Percentiles rank a stretch among this genome's conserved stretches.
These are phyloP conservation scores for Papilio glaucus DNA, from an alignment of 1,140 invertebrate genomes.

Conservation along the genomic window DNA sequence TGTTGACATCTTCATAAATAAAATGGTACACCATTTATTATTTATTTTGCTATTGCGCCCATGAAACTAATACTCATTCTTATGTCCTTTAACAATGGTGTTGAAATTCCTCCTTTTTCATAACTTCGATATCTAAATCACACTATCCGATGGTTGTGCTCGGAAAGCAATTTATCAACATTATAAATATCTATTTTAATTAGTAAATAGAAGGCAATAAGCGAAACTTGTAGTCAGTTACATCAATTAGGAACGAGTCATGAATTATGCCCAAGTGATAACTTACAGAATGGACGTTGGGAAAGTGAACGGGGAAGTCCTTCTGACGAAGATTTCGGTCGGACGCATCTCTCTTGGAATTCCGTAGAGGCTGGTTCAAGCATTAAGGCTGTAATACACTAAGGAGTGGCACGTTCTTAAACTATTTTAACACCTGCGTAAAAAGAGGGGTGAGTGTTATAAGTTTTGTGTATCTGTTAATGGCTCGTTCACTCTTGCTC, in stretches of 20 bases:
- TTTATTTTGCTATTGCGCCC: too few species aligned
- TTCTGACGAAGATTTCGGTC: slow-evolving; percentile 46
- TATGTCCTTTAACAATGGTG: neutral
- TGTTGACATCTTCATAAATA: too few species aligned
- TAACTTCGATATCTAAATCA: too few species aligned
- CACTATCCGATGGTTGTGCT: too few species aligned
- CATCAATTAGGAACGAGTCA: slow-evolving; percentile 53
- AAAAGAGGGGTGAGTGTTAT: too few species aligned
- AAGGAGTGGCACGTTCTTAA: neutral
- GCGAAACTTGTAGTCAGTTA: slow-evolving; percentile 35
- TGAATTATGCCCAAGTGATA: slow-evolving; percentile 59
- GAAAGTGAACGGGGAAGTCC: slow-evolving; percentile 43
- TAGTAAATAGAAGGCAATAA: slow-evolving; percentile 1
- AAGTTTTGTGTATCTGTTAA: too few species aligned
- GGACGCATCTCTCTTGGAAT: slow-evolving; percentile 39
- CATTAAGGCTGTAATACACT: slow-evolving; percentile 39
- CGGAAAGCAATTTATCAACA: too few species aligned
- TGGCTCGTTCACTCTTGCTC: too few species aligned
- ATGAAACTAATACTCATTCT: neutral
- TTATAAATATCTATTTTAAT: neutral
- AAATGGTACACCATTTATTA: too few species aligned
- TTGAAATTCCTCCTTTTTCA: too few species aligned
- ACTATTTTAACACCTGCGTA: too few species aligned
- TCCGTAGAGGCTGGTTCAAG: slow-evolving; percentile 41
- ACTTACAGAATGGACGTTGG: slow-evolving; percentile 48